A percentile compares a stretch with the other conserved stretches of the same genome.
phyloP scores from a whole-genome alignment of 2,113 vertebrate genomes.

The Barbus barbus region DNA sequence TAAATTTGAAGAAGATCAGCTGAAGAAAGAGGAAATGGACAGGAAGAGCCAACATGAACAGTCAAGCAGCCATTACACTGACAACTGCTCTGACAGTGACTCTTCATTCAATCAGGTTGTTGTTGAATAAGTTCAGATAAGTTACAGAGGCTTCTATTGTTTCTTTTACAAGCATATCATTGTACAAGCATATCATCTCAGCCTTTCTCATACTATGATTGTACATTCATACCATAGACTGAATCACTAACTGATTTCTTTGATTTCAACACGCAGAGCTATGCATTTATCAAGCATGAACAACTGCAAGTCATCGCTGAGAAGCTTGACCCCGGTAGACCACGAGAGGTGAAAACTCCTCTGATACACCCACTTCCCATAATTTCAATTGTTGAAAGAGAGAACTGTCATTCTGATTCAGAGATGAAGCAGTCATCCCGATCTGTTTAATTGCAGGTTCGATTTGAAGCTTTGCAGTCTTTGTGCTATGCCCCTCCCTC shows the following conservation, averaged over 20 bases:
- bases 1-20: constrained; percentile 88
- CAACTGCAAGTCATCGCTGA: constrained; percentile 88
- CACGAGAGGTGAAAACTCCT: constrained; percentile 82
- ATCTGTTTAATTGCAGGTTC: constrained; percentile 74
- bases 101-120: constrained; percentile 91
- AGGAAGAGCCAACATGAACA: constrained; percentile 72
- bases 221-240: neutral
- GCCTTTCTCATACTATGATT: neutral
- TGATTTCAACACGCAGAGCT: constrained; percentile 80
- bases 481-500: constrained; percentile 86
- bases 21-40: constrained; percentile 79
- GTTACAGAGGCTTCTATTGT: neutral
- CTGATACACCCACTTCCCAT: neutral
- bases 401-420: neutral
- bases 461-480: constrained; percentile 83
- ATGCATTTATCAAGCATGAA: constrained; percentile 90
- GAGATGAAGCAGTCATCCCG: too few species aligned
- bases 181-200: neutral
- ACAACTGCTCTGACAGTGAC: constrained; percentile 96
- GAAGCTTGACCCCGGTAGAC: constrained; percentile 83
- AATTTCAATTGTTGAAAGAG: neutral
- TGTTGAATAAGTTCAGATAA: neutral
- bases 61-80: constrained; percentile 75
- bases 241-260: constrained; percentile 3
- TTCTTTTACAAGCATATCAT: neutral